Conservation (phyloP, 2,113 vertebrate species). For the Chaetorhynchus papuensis region DNA sequence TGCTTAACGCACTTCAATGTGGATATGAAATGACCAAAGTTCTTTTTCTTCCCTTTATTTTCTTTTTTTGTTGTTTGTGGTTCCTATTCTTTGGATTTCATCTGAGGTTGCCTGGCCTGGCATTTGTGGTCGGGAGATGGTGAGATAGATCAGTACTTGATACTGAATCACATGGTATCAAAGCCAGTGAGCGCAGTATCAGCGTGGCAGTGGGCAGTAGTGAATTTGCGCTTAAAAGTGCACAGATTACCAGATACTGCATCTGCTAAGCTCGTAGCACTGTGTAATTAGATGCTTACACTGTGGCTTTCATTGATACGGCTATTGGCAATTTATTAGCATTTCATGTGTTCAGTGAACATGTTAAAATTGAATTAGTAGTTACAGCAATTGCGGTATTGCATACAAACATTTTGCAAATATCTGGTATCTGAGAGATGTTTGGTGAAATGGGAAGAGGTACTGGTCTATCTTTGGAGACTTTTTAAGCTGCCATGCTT, state of each 20-base stretch:
- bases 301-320: not conserved
- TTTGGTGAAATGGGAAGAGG: constrained; percentile 67
- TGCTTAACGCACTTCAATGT: constrained; percentile 87
- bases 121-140: constrained; percentile 79
- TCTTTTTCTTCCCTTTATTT: constrained; percentile 76
- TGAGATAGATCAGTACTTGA: constrained; percentile 81
- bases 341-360: not conserved
- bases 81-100: constrained; percentile 83
- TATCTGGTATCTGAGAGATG: constrained; percentile 81
- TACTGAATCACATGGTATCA: constrained; percentile 69
- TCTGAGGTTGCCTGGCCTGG: constrained; percentile 81
- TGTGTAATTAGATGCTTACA: not conserved
- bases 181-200: constrained; percentile 67
- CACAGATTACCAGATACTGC: constrained; percentile 84
- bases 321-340: not conserved
- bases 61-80: constrained; percentile 73
- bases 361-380: not conserved
- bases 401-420: constrained; percentile 39
- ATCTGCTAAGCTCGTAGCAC: not conserved
- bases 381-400: not conserved
- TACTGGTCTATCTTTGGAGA: constrained; percentile 85
- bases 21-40: constrained; percentile 82
- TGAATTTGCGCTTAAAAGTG: constrained; percentile 38
- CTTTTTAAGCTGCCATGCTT: constrained; percentile 49
- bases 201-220: constrained; percentile 70